A percentile compares a stretch with the other conserved stretches of the same genome.
Evolutionary conservation across 2,113 vertebrate genomes (phyloP).

Genomic region (Ibidorhyncha struthersii): DNA sequence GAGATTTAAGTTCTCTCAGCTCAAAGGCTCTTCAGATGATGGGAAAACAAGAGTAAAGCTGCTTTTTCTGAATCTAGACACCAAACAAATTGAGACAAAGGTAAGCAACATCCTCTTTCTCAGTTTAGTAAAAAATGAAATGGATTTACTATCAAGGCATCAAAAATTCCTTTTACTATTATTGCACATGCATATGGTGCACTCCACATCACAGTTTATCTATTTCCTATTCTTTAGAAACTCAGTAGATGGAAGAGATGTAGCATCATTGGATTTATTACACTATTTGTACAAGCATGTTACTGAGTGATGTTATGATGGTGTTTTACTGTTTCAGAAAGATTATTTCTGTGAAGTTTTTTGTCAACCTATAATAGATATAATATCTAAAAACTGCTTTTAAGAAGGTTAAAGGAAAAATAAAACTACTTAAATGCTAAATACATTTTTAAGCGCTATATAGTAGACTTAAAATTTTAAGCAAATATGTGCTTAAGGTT

Average conservation of each 20-base stretch:
- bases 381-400: neutral
- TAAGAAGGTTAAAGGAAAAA: neutral
- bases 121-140: neutral
- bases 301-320: neutral
- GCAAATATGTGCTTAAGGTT: neutral
- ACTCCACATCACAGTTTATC: neutral
- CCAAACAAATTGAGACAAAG: constrained; percentile 93
- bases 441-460: neutral
- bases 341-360: neutral
- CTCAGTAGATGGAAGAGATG: neutral
- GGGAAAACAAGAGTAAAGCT: constrained; percentile 91
- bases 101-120: constrained; percentile 66
- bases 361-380: neutral
- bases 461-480: neutral
- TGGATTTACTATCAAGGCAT: neutral
- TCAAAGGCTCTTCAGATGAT: constrained; percentile 95
- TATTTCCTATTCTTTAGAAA: neutral
- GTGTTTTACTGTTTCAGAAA: neutral
- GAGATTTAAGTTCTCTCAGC: constrained; percentile 94
- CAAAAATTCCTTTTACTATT: neutral
- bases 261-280: neutral
- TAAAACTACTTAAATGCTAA: neutral
- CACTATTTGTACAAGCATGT: neutral
- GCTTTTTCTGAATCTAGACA: constrained; percentile 89
- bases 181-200: neutral